Base-by-base conservation (phyloP, 1,140 invertebrate genomes). In the Potamilus streckersoni region DNA sequence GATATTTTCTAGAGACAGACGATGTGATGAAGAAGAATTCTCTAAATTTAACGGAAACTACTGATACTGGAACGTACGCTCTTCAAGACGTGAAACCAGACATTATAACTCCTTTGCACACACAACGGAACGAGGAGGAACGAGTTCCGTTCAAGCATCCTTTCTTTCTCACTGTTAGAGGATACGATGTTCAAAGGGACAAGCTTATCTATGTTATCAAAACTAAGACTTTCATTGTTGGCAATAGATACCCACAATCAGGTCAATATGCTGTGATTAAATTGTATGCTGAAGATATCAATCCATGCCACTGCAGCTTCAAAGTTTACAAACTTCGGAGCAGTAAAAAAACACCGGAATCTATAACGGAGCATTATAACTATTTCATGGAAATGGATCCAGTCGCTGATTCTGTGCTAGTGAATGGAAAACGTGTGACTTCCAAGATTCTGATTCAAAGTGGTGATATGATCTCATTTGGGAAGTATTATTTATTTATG, bases 401-500 rank as follows among this genome's bases (percentile, higher is more conserved):
- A 8, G 59, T 80, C 2, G 74, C 71, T 19, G 61, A 84, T 27
- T 72, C 74, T 12, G 79, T 87, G 15, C 65, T 57, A 4, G 63
- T 87, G 1, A 87, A 87, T 74, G 83, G 84, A 4, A 66, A 66
- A 13, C 79, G 63, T 15, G 76, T 86, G 16, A 71, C 68, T 2
- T 38, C 65, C 1, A 79, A 68, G 56, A 73, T 80, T 3, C 69
- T 80, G 6, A 68, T 87, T 2, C 71, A 80, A 69, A 78, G 81
- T 64, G 86, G 86, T 16, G 86, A 87, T 68, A 78, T 87, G n/a
- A 27, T 87, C 15, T 75, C 79, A 19, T 69, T 87, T 23, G 86
- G 86, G 0, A 79, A 78, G 23, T 75, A 85, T 68, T 87, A 87
- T 70, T 69, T 87, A 15, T 84, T 87, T 63, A 64, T 87, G 27